Evolutionary conservation across 2,888 invertebrate species (phyloP).

Genomic region (Diarsia mendica): DNA sequence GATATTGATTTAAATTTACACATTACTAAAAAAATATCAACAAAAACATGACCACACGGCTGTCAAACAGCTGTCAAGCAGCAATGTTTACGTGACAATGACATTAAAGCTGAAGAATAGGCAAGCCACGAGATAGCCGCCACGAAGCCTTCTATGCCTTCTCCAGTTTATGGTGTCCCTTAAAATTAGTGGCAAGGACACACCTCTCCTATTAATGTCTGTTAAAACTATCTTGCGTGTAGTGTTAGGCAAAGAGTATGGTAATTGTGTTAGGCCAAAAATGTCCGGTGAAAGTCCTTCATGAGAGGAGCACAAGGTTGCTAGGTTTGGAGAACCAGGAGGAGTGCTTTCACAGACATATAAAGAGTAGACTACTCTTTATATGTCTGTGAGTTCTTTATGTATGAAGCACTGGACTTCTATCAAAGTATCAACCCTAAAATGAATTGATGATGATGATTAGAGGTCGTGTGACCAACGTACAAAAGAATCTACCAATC

Average conservation of each 20-base stretch:
- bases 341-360: too few relatives aligned
- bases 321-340: not conserved
- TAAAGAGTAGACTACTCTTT: too few relatives aligned
- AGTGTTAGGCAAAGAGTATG: not conserved
- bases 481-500: constrained; percentile 24
- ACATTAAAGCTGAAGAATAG: not conserved
- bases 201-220: not conserved
- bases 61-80: constrained; percentile 31
- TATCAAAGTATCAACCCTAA: too few relatives aligned
- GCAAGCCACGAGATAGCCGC: not conserved
- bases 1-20: not conserved
- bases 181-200: not conserved
- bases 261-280: not conserved
- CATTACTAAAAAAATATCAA: constrained; percentile 36
- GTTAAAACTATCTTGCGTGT: too few relatives aligned
- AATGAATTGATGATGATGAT: not conserved
- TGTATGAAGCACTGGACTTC: not conserved
- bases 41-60: constrained; percentile 28
- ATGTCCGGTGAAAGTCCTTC: not conserved
- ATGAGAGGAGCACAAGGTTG: not conserved
- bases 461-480: constrained; percentile 16
- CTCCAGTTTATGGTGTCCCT: not conserved
- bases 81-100: constrained; percentile 20
- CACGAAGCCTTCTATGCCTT: not conserved
- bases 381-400: too few relatives aligned